These are phyloP conservation scores for Lissonota sp. DNA, from an alignment of 2,888 invertebrate species.

Conservation along the genomic window DNA sequence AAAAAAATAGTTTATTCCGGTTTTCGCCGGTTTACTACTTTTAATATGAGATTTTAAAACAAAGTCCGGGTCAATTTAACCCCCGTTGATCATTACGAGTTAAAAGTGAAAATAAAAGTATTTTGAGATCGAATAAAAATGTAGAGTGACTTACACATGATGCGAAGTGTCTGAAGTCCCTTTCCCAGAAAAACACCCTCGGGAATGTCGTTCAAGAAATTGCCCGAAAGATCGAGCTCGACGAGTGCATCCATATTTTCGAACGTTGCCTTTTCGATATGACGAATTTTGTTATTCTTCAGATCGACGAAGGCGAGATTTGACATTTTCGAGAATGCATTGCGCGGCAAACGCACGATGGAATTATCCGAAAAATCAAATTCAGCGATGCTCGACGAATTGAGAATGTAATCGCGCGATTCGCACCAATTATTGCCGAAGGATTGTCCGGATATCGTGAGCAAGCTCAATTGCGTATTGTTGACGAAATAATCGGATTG, in stretches of 20 bases:
- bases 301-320: constrained; percentile 89
- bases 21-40: too few relatives aligned
- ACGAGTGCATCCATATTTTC: constrained; percentile 87
- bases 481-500: constrained; percentile 89
- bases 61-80: too few relatives aligned
- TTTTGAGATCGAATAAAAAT: too few relatives aligned
- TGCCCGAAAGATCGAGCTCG: constrained; percentile 90
- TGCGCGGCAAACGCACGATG: constrained; percentile 87
- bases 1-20: too few relatives aligned
- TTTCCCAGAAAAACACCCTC: constrained; percentile 88
- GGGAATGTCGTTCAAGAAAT: constrained; percentile 87
- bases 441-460: constrained; percentile 89
- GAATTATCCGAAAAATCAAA: constrained; percentile 90
- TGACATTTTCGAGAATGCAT: constrained; percentile 87
- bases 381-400: constrained; percentile 88
- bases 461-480: constrained; percentile 87
- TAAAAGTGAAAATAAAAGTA: too few relatives aligned
- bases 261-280: constrained; percentile 87
- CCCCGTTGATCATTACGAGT: too few relatives aligned
- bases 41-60: too few relatives aligned
- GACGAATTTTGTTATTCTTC: constrained; percentile 88
- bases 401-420: constrained; percentile 85
- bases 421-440: constrained; percentile 83
- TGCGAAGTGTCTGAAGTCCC: constrained; percentile 86
- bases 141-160: constrained; percentile 69